These are phyloP conservation scores for Tricholaema leucomelas DNA, from an alignment of 2,113 vertebrate species.

Conservation along the genomic window DNA sequence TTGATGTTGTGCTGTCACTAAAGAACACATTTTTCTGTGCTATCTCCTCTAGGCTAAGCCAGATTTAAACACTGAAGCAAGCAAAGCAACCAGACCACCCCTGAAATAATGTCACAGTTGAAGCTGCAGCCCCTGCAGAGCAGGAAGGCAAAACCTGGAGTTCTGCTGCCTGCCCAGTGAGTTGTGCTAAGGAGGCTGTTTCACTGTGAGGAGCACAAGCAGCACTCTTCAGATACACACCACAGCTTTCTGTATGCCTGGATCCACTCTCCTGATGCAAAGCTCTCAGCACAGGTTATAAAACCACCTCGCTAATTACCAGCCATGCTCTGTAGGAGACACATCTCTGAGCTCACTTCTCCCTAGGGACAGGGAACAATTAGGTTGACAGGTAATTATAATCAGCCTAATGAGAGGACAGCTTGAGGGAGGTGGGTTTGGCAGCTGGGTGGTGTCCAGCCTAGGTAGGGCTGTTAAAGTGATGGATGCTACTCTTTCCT, in stretches of 20 bases:
- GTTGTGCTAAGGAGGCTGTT: not conserved
- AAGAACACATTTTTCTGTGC: not conserved
- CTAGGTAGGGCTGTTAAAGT: not conserved
- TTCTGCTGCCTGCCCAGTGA: not conserved
- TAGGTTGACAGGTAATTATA: constrained; percentile 17
- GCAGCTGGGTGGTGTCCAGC: not conserved
- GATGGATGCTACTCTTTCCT: not conserved
- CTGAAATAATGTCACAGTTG: not conserved
- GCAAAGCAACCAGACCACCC: not conserved
- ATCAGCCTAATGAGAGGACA: not conserved
- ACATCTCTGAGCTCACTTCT: not conserved
- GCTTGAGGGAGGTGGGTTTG: not conserved
- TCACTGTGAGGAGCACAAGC: not conserved
- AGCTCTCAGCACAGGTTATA: not conserved
- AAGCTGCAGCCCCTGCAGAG: not conserved
- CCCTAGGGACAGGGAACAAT: not conserved
- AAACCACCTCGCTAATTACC: constrained; percentile 23
- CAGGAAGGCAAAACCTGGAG: not conserved
- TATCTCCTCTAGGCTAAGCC: not conserved
- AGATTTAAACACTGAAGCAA: not conserved
- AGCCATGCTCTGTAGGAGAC: not conserved
- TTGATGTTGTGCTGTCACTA: not conserved
- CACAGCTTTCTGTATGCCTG: not conserved
- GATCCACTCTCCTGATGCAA: not conserved
- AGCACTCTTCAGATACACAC: not conserved